Conservation (phyloP, 2,888 invertebrate genomes). For the Blastobasis adustella region DNA sequence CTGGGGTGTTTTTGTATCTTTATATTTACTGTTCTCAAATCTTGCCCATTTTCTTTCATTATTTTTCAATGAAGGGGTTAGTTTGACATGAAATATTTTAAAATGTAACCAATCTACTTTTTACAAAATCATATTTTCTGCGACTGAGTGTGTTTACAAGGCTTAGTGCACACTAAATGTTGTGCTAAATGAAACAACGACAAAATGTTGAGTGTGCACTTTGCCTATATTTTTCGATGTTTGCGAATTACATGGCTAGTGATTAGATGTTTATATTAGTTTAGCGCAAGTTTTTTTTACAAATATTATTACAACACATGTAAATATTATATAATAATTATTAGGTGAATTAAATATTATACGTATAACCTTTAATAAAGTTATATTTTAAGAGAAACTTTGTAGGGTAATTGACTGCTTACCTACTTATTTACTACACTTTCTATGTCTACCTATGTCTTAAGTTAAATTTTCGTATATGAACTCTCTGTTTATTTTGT, state of each 20-base stretch:
- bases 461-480: too few relatives aligned
- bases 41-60: conserved; percentile 15
- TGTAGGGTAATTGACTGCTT: background rate
- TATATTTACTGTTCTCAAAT: too few relatives aligned
- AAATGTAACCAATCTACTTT: conserved; percentile 4
- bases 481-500: too few relatives aligned
- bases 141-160: conserved; percentile 29
- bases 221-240: conserved; percentile 34
- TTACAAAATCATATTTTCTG: conserved; percentile 24
- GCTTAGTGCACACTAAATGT: conserved; percentile 19
- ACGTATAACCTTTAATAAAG: conserved; percentile 27
- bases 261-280: conserved; percentile 68
- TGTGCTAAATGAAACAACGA: background rate
- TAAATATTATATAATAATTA: conserved; percentile 36
- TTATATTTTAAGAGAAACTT: conserved; percentile 3
- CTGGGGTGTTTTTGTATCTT: too few relatives aligned
- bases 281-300: conserved; percentile 43
- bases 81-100: conserved; percentile 42
- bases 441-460: conserved; percentile 8
- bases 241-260: conserved; percentile 72
- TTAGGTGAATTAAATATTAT: conserved; percentile 17
- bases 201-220: conserved; percentile 12
- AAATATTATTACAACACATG: conserved; percentile 38
- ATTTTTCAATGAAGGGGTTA: conserved; percentile 33
- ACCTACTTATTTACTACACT: conserved; percentile 1